phyloP scores from a whole-genome alignment of 2,113 vertebrate genomes.

The Gopherus flavomarginatus region DNA sequence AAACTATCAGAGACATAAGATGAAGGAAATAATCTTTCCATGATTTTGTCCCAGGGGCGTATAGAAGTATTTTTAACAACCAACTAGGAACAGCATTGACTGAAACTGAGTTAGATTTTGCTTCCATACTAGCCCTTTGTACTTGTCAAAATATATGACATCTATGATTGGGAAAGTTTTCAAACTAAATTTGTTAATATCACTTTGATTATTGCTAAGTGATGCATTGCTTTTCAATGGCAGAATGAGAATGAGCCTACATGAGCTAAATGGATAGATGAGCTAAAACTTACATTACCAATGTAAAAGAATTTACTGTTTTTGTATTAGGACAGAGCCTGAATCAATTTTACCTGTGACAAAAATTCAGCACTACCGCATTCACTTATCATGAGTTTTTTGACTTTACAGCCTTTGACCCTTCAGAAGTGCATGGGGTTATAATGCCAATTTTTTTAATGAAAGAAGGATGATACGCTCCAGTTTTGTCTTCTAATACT shows the following conservation, averaged over 20 bases:
- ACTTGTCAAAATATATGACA: slow-evolving; percentile 57
- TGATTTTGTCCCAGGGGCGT: slow-evolving; percentile 48
- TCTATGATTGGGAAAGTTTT: slow-evolving; percentile 54
- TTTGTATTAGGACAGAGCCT: not conserved
- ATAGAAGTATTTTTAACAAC: slow-evolving; percentile 71
- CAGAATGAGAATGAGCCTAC: slow-evolving; percentile 41
- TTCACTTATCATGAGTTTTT: not conserved
- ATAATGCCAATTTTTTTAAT: not conserved
- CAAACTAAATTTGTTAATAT: slow-evolving; percentile 60
- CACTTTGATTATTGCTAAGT: slow-evolving; percentile 67
- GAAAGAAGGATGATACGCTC: not conserved
- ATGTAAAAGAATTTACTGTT: slow-evolving; percentile 22
- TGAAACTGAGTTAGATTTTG: slow-evolving; percentile 64
- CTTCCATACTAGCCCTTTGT: slow-evolving; percentile 56
- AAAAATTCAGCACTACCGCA: not conserved
- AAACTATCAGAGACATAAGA: slow-evolving; percentile 27
- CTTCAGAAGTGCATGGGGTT: not conserved
- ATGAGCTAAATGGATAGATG: not conserved
- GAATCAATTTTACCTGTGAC: not conserved
- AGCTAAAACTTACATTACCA: slow-evolving; percentile 3
- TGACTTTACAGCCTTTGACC: not conserved
- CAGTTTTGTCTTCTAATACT: not conserved
- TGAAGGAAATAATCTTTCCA: slow-evolving; percentile 26
- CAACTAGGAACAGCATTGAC: slow-evolving; percentile 56
- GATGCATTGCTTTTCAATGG: slow-evolving; percentile 36